These are phyloP conservation scores for Paramisgurnus dabryanus DNA, from an alignment of 2,113 vertebrate genomes.

Conservation along the genomic window DNA sequence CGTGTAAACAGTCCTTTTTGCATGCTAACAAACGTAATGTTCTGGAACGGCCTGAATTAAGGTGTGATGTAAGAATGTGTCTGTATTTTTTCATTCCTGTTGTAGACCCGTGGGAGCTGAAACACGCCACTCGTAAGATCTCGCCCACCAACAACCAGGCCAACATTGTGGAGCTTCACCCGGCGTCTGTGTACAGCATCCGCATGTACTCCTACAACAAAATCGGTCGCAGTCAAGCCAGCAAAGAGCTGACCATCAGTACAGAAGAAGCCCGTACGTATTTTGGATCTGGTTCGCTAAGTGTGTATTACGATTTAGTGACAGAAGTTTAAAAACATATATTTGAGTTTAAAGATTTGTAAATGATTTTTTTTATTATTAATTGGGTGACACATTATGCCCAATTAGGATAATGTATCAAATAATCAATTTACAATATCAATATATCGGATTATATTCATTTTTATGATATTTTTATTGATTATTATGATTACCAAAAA, in stretches of 20 bases:
- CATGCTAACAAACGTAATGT: slow-evolving; percentile 13
- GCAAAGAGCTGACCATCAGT: slow-evolving; percentile 96
- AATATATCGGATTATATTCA: too few relatives aligned
- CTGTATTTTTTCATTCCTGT: accelerated
- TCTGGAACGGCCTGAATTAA: background rate
- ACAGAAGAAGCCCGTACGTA: slow-evolving; percentile 93
- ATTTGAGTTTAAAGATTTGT: too few relatives aligned
- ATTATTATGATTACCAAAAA: too few relatives aligned
- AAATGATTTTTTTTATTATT: too few relatives aligned
- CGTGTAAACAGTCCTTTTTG: slow-evolving; percentile 5
- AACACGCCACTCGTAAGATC: slow-evolving; percentile 96
- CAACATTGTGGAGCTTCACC: slow-evolving; percentile 96
- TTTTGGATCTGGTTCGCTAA: background rate
- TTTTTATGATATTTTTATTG: too few relatives aligned
- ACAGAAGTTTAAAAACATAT: too few relatives aligned
- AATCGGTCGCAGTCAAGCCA: slow-evolving; percentile 94
- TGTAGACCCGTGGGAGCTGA: slow-evolving; percentile 93
- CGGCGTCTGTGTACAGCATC: slow-evolving; percentile 94
- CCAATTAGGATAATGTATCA: too few relatives aligned
- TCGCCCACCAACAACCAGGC: slow-evolving; percentile 97
- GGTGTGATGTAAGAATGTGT: background rate
- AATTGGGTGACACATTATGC: too few relatives aligned
- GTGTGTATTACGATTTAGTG: too few relatives aligned
- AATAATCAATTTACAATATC: too few relatives aligned
- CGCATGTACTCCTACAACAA: slow-evolving; percentile 98